Conservation (phyloP, 1,140 invertebrate genomes). For the Caenorhabditis tropicalis region DNA sequence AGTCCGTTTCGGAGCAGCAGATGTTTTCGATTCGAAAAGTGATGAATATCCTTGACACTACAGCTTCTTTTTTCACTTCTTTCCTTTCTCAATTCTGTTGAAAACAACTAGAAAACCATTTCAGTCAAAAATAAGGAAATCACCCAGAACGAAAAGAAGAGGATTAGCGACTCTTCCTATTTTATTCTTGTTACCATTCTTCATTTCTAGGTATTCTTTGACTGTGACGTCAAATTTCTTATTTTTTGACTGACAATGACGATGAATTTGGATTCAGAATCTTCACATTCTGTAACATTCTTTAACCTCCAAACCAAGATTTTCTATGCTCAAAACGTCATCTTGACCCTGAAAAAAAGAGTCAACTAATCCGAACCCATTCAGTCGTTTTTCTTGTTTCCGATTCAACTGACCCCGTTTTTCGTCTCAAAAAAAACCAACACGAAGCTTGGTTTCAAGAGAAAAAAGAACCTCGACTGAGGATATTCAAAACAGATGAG, state of each 20-base stretch:
- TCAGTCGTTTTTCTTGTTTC: neutral
- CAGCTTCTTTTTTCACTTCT: neutral
- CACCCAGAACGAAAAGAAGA: neutral
- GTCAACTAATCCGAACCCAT: neutral
- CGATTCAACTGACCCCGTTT: neutral
- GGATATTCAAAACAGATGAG: conserved; percentile 36
- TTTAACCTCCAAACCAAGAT: too few species aligned
- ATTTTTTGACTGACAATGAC: neutral
- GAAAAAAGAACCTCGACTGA: neutral
- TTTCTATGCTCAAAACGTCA: too few species aligned
- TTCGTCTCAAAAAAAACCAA: neutral
- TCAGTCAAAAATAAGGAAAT: neutral
- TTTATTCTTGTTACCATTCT: neutral
- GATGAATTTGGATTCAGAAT: too few species aligned
- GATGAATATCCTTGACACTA: conserved; percentile 11
- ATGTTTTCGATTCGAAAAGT: conserved; percentile 4
- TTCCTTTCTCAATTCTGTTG: neutral
- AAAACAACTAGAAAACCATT: neutral
- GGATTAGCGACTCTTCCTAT: neutral
- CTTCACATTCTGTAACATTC: too few species aligned
- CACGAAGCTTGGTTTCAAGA: neutral
- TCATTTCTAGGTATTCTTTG: neutral
- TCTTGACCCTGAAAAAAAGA: too few species aligned
- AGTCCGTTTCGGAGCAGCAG: neutral
- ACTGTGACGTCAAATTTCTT: neutral